Evolutionary conservation across 2,113 vertebrate genomes (phyloP).

Genomic region (Myodes glareolus): DNA sequence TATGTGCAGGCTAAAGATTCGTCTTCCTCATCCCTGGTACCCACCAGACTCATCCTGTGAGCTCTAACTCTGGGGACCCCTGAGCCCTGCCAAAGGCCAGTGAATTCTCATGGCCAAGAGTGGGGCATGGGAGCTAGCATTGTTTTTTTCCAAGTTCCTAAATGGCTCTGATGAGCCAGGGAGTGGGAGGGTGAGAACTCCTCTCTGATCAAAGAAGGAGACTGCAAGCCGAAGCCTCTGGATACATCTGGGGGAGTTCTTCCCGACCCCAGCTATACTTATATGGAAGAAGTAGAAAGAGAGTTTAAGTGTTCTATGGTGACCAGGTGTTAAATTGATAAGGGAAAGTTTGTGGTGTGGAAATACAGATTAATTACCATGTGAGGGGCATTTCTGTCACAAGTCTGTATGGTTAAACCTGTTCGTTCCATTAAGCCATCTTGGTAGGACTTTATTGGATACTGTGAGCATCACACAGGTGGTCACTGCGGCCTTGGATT

Average conservation of each 20-base stretch:
- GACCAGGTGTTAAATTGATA: not conserved
- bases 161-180: not conserved
- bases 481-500: not conserved
- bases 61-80: not conserved
- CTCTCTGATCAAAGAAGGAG: not conserved
- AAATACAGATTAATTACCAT: not conserved
- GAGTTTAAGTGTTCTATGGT: not conserved
- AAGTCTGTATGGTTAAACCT: not conserved
- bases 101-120: not conserved
- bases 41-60: not conserved
- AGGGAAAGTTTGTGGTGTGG: not conserved
- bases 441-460: not conserved
- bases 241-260: not conserved
- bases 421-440: not conserved
- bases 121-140: accelerated
- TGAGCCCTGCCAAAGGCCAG: not conserved
- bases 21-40: not conserved
- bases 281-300: not conserved
- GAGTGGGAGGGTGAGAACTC: not conserved
- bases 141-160: not conserved
- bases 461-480: not conserved
- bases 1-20: not conserved
- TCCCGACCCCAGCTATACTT: not conserved
- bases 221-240: not conserved
- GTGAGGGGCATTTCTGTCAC: not conserved